Percentiles rank a stretch among this genome's conserved stretches.
These are phyloP conservation scores for Cremastinae sp. DNA, from an alignment of 2,888 invertebrate species.

Conservation along the genomic window DNA sequence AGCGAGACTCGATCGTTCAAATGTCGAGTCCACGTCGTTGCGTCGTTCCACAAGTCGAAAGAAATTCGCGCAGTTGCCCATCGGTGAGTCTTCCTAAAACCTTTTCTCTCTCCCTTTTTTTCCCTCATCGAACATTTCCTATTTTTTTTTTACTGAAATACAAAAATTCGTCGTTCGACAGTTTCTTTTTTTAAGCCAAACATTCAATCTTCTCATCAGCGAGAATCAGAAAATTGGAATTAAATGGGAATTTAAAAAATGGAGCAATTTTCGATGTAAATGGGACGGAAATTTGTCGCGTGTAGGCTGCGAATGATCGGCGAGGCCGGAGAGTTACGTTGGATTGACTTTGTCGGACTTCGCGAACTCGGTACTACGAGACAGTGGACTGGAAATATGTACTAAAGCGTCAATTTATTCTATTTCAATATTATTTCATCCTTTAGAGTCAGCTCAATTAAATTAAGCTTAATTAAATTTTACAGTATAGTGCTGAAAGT, in stretches of 20 bases:
- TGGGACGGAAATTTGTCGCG: conserved; percentile 1
- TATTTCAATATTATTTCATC: too few species aligned
- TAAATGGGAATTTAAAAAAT: neutral
- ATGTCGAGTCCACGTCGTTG: conserved; percentile 63
- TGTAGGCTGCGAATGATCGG: conserved; percentile 8
- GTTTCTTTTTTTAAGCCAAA: too few species aligned
- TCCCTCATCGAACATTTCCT: too few species aligned
- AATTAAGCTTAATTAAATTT: too few species aligned
- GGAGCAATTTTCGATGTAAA: conserved; percentile 15
- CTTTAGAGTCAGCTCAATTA: too few species aligned
- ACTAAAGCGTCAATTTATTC: too few species aligned
- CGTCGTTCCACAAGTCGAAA: conserved; percentile 63
- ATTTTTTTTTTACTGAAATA: too few species aligned
- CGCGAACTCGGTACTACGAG: neutral
- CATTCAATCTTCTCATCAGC: too few species aligned
- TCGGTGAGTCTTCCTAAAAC: conserved; percentile 67
- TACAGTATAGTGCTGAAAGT: too few species aligned
- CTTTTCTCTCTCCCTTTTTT: neutral
- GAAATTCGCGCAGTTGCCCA: conserved; percentile 71
- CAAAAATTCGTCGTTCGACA: too few species aligned
- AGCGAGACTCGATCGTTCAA: conserved; percentile 53
- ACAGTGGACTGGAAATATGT: too few species aligned
- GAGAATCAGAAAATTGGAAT: conserved; percentile 11
- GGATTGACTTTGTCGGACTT: conserved; percentile 51
- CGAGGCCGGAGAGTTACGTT: conserved; percentile 38